Percentiles rank a stretch among this genome's conserved stretches.
phyloP scores from a whole-genome alignment of 1,140 invertebrate genomes.

The Drosophila biarmipes region DNA sequence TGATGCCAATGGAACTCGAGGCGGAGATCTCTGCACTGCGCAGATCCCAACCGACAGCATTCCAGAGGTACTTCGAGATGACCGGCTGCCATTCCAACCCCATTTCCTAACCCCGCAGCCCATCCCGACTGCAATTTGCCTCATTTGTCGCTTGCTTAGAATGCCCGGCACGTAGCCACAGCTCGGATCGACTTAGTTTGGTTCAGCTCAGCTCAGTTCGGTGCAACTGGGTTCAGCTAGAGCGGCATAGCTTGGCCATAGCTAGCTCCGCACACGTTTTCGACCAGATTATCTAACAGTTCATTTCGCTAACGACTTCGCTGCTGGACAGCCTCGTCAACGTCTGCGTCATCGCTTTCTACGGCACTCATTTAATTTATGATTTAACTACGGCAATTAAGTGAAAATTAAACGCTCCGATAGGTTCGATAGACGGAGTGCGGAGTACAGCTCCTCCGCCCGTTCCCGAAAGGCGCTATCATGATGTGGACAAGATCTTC shows the following conservation, averaged over 20 bases:
- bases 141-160: constrained; percentile 21
- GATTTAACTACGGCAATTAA: constrained; percentile 62
- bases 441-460: not conserved
- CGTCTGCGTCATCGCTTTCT: constrained; percentile 45
- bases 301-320: constrained; percentile 57
- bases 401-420: constrained; percentile 60
- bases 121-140: constrained; percentile 6
- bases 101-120: constrained; percentile 2
- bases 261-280: constrained; percentile 20
- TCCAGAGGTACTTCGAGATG: constrained; percentile 9
- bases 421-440: constrained; percentile 19
- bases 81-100: constrained; percentile 4
- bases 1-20: not conserved
- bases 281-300: constrained; percentile 55
- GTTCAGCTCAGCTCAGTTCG: constrained; percentile 1
- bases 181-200: not conserved
- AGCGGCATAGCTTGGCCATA: constrained; percentile 37
- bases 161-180: constrained; percentile 42
- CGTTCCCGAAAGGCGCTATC: not conserved
- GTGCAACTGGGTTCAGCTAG: not conserved
- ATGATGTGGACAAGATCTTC: constrained; percentile 21
- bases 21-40: not conserved
- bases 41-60: constrained; percentile 6
- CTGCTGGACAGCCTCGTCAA: constrained; percentile 28
- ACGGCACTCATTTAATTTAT: constrained; percentile 54